Evolutionary conservation across 2,113 vertebrate genomes (phyloP).

Genomic region (Pseudorasbora parva): DNA sequence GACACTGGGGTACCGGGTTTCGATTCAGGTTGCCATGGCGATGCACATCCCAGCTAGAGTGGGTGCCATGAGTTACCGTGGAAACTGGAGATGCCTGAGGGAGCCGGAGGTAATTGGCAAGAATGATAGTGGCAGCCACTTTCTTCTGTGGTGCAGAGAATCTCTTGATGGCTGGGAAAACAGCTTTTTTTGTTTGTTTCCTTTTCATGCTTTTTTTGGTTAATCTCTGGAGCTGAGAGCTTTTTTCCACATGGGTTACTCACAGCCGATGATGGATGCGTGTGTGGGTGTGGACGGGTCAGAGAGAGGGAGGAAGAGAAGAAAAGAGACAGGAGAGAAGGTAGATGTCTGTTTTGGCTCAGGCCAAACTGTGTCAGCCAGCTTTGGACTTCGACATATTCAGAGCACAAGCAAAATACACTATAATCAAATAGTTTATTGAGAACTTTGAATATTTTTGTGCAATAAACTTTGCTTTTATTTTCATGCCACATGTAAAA

Average conservation of each 20-base stretch:
- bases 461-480: not conserved
- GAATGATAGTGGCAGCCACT: slow-evolving; percentile 15
- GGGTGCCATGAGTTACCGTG: slow-evolving; percentile 37
- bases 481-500: not conserved
- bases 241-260: slow-evolving; percentile 31
- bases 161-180: slow-evolving; percentile 28
- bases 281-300: slow-evolving; percentile 2
- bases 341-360: not conserved
- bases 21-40: slow-evolving; percentile 38
- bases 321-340: not conserved
- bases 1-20: slow-evolving; percentile 23
- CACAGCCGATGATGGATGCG: not conserved
- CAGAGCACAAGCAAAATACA: not conserved
- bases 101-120: slow-evolving; percentile 38
- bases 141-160: slow-evolving; percentile 32
- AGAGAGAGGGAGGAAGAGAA: not conserved
- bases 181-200: slow-evolving; percentile 11
- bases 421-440: not conserved
- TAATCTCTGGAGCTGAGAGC: slow-evolving; percentile 35
- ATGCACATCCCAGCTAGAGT: slow-evolving; percentile 34
- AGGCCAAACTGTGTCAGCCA: not conserved
- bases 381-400: not conserved
- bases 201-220: not conserved
- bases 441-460: not conserved
- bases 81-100: slow-evolving; percentile 47